Evolutionary conservation across 1,140 invertebrate genomes (phyloP).

Genomic region (Neodiprion fabricii): DNA sequence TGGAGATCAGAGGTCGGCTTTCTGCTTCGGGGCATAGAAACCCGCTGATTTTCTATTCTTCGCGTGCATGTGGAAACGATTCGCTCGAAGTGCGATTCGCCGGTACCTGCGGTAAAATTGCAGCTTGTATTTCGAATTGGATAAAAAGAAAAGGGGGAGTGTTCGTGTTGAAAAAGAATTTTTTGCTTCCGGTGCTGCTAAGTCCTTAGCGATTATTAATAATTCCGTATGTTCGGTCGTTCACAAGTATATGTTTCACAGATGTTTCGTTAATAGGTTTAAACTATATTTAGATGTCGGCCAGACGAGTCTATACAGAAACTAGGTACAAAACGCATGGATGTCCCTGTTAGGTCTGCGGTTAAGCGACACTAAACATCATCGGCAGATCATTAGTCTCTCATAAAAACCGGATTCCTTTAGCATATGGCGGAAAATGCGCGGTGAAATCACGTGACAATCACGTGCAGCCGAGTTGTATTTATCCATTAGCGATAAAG

Average conservation of each 20-base stretch:
- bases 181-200: neutral
- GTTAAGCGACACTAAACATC: constrained; percentile 28
- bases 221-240: constrained; percentile 18
- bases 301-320: constrained; percentile 13
- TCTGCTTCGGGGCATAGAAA: constrained; percentile 1
- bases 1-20: neutral
- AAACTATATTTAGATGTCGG: constrained; percentile 18
- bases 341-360: constrained; percentile 19
- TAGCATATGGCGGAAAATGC: constrained; percentile 24
- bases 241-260: constrained; percentile 16
- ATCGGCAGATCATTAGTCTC: constrained; percentile 33
- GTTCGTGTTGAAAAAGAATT: constrained; percentile 6
- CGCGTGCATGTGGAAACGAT: neutral
- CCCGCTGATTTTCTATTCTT: constrained; percentile 1
- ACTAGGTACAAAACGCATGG: neutral
- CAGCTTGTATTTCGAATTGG: neutral
- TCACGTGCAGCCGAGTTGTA: neutral
- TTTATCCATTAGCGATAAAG: constrained; percentile 21
- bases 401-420: constrained; percentile 5
- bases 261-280: constrained; percentile 10
- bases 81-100: constrained; percentile 3
- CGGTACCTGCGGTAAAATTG: constrained; percentile 1
- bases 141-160: constrained; percentile 5
- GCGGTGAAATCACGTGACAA: constrained; percentile 27
- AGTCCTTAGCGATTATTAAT: constrained; percentile 15